Percentiles rank a stretch among this genome's conserved stretches.
Conservation (phyloP, 2,888 invertebrate species). For the Eulithis prunata region DNA sequence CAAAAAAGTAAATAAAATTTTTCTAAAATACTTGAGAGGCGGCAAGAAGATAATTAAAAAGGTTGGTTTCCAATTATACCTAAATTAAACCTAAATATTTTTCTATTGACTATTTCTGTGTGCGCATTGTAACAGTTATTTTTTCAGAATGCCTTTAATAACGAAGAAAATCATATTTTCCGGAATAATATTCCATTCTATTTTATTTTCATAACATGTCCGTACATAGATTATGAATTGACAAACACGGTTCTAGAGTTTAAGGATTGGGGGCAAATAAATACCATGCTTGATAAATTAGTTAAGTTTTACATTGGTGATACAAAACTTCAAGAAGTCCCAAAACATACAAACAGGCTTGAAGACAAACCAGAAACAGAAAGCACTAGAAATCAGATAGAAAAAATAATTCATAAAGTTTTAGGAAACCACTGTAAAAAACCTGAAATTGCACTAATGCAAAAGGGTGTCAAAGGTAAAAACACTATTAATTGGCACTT, state of each 20-base stretch:
- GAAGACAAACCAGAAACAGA: constrained; percentile 29
- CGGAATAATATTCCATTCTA: constrained; percentile 68
- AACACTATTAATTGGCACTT: background rate
- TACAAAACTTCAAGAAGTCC: constrained; percentile 48
- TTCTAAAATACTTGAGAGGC: constrained; percentile 49
- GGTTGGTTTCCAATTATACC: constrained; percentile 12
- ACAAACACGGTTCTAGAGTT: constrained; percentile 81
- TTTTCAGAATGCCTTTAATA: constrained; percentile 46
- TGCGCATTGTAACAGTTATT: constrained; percentile 2
- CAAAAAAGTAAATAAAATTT: constrained; percentile 54
- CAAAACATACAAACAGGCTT: constrained; percentile 37
- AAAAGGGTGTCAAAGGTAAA: constrained; percentile 73
- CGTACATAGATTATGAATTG: constrained; percentile 81
- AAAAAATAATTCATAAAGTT: constrained; percentile 70
- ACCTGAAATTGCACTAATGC: constrained; percentile 59
- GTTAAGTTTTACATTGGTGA: constrained; percentile 63
- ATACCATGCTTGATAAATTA: constrained; percentile 63
- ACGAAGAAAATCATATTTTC: constrained; percentile 45
- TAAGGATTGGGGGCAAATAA: constrained; percentile 76
- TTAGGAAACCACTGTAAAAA: constrained; percentile 65
- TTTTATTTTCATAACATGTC: constrained; percentile 83
- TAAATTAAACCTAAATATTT: constrained; percentile 58
- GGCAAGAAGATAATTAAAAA: constrained; percentile 34
- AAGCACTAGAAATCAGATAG: constrained; percentile 64
- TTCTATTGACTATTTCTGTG: constrained; percentile 3